A percentile compares a stretch with the other conserved stretches of the same genome.
phyloP scores from a whole-genome alignment of 2,888 invertebrate species.

The Trichopoda pennipes region DNA sequence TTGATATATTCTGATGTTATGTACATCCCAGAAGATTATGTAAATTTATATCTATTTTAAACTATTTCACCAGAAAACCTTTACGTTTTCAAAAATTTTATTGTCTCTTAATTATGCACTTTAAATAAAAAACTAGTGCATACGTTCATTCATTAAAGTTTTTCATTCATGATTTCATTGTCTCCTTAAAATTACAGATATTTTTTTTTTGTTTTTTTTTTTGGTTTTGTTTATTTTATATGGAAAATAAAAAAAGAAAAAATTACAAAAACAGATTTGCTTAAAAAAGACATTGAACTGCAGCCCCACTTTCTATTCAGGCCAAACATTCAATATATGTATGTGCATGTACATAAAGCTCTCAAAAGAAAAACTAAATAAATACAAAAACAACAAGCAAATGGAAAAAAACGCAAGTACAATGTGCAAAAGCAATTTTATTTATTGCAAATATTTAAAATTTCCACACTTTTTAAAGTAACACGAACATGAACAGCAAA shows the following conservation, averaged over 20 bases:
- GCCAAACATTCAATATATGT: slow-evolving; percentile 54
- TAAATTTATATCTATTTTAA: no score
- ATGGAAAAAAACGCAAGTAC: slow-evolving; percentile 16
- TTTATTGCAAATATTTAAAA: slow-evolving; percentile 57
- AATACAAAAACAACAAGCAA: slow-evolving; percentile 1
- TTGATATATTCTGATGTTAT: no score
- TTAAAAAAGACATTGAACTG: slow-evolving; percentile 67
- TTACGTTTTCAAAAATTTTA: no score
- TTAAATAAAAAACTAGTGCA: neutral
- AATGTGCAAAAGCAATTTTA: slow-evolving; percentile 44
- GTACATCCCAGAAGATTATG: no score
- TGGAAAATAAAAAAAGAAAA: slow-evolving; percentile 7
- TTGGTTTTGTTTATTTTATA: no score
- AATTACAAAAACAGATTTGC: neutral
- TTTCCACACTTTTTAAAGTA: slow-evolving; percentile 44
- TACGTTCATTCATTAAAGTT: neutral
- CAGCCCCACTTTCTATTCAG: slow-evolving; percentile 67
- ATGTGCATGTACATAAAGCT: slow-evolving; percentile 23
- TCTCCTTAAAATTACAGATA: slow-evolving; percentile 19
- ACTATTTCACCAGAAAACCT: no score
- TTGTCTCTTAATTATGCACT: neutral
- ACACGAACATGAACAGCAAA: slow-evolving; percentile 15
- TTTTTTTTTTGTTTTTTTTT: no score
- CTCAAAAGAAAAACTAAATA: neutral
- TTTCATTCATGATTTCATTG: slow-evolving; percentile 40